These are phyloP conservation scores for Idaea dimidiata DNA, from an alignment of 2,888 invertebrate species.

Conservation along the genomic window DNA sequence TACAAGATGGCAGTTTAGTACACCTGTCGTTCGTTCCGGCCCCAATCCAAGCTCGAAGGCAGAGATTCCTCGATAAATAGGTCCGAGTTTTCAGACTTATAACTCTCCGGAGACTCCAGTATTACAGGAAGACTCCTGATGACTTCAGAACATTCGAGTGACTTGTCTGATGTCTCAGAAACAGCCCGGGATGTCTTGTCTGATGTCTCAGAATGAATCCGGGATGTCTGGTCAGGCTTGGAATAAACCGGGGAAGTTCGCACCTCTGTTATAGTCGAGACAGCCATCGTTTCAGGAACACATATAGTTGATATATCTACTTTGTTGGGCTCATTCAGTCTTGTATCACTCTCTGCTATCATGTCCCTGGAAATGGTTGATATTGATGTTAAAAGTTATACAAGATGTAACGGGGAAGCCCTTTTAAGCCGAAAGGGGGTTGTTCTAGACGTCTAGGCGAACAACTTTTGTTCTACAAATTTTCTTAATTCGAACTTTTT, in stretches of 20 bases:
- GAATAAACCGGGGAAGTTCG: constrained; percentile 33
- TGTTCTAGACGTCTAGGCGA: too few relatives aligned
- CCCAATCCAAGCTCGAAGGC: constrained; percentile 90
- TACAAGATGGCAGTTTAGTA: constrained; percentile 45
- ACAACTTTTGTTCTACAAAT: too few relatives aligned
- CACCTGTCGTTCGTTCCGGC: constrained; percentile 76
- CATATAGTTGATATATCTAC: constrained; percentile 64
- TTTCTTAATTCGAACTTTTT: too few relatives aligned
- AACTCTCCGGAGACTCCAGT: constrained; percentile 43
- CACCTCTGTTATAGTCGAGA: constrained; percentile 82
- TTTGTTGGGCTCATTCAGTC: constrained; percentile 37
- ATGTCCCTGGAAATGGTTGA: constrained; percentile 81
- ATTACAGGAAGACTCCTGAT: constrained; percentile 39
- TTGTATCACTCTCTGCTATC: constrained; percentile 85
- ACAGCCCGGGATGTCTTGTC: background rate
- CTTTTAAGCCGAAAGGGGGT: too few relatives aligned
- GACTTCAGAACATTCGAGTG: background rate
- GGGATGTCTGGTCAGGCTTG: constrained; percentile 14
- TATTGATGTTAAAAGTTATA: background rate
- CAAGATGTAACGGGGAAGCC: too few relatives aligned
- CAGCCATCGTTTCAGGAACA: constrained; percentile 74
- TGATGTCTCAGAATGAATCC: constrained; percentile 6
- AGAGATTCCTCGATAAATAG: constrained; percentile 94
- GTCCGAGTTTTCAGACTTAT: constrained; percentile 83
- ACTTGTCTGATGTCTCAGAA: background rate